Evolutionary conservation across 2,888 invertebrate genomes (phyloP).

Genomic region (Hylaea fasciaria): DNA sequence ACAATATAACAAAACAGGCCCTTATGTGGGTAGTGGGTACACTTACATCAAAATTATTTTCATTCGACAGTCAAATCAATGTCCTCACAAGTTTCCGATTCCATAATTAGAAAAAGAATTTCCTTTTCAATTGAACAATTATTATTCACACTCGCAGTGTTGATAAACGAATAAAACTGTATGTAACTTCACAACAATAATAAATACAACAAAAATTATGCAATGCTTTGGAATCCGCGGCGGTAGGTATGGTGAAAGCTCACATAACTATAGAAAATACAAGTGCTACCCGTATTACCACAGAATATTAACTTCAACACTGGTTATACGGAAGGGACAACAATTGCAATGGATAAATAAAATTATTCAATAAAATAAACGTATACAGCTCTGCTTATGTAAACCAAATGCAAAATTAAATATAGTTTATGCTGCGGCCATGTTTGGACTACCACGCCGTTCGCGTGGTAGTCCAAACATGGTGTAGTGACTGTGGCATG

Average conservation of each 20-base stretch:
- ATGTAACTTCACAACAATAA: conserved; percentile 10
- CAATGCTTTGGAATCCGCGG: conserved; percentile 23
- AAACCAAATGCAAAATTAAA: no score
- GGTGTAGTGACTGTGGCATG: no score
- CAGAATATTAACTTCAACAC: not conserved
- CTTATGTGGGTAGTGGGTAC: no score
- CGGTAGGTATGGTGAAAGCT: conserved; percentile 7
- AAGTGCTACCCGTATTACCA: not conserved
- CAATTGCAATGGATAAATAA: not conserved
- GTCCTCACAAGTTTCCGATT: not conserved
- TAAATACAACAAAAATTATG: conserved; percentile 30
- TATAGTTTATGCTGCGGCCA: no score
- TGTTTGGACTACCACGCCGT: no score
- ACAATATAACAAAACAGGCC: no score
- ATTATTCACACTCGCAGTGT: conserved; percentile 5
- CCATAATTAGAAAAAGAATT: not conserved
- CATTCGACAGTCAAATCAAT: no score
- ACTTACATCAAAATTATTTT: no score
- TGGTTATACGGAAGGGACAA: no score
- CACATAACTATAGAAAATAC: conserved; percentile 1
- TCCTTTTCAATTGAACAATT: conserved; percentile 1
- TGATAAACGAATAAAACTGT: conserved; percentile 15
- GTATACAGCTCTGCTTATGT: no score
- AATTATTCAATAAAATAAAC: not conserved
- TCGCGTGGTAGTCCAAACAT: no score